These are phyloP conservation scores for Plecturocebus donacophilus DNA, from an alignment of 2,113 vertebrate genomes.

Conservation along the genomic window DNA sequence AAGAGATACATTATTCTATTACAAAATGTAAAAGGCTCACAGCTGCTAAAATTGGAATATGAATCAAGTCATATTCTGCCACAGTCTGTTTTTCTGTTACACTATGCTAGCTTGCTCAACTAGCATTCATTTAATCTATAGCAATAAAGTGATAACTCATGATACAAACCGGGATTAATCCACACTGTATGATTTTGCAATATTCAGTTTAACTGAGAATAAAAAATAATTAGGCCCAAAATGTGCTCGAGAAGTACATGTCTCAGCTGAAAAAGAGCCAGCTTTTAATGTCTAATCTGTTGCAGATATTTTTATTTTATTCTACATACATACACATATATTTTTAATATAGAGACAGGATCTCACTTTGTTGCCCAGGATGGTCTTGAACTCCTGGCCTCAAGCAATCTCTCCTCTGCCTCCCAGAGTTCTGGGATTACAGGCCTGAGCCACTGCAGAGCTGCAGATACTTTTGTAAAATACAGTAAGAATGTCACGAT, in stretches of 20 bases:
- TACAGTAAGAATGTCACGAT: not conserved
- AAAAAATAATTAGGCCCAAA: not conserved
- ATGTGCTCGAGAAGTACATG: not conserved
- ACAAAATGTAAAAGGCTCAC: not conserved
- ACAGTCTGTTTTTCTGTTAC: not conserved
- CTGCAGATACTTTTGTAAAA: not conserved
- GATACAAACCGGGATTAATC: not conserved
- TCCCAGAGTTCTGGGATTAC: not conserved
- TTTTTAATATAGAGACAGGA: not conserved
- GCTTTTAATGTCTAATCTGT: not conserved
- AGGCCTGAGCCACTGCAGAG: not conserved
- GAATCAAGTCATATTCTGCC: not conserved
- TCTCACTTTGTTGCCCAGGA: not conserved
- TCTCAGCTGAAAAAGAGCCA: not conserved
- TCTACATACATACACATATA: not conserved
- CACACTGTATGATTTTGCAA: not conserved
- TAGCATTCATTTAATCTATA: not conserved
- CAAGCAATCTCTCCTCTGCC: not conserved
- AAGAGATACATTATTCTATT: not conserved
- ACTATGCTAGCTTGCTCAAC: not conserved
- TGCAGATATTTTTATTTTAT: not conserved
- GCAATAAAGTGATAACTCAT: not conserved
- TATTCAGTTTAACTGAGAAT: not conserved
- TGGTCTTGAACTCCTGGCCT: not conserved
- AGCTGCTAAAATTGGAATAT: not conserved